Conservation (phyloP, 2,797 vertebrate genomes). For the Schizopygopsis malacanthus region DNA sequence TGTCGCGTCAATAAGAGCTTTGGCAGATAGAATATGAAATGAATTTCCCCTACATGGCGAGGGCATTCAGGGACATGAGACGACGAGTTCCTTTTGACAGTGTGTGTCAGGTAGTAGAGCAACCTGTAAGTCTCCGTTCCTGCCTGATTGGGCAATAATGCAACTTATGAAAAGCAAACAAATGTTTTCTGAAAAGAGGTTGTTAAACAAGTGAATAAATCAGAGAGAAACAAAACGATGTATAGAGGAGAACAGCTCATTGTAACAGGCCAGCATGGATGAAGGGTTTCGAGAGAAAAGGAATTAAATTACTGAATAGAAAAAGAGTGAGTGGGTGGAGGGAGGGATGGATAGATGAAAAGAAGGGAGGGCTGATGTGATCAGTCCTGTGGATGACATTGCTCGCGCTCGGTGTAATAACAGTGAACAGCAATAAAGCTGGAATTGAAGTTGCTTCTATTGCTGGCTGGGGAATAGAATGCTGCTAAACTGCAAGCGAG, state of each 20-base stretch:
- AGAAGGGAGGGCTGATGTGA: slow-evolving; percentile 49
- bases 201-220: not conserved
- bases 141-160: slow-evolving; percentile 19
- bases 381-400: slow-evolving; percentile 62
- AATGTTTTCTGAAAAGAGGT: not conserved
- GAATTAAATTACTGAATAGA: not conserved
- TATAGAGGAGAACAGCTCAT: not conserved
- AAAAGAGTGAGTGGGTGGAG: not conserved
- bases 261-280: not conserved
- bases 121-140: not conserved
- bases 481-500: slow-evolving; percentile 23
- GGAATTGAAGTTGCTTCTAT: slow-evolving; percentile 69
- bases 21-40: slow-evolving; percentile 36
- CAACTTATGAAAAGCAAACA: slow-evolving; percentile 36
- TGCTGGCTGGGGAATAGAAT: slow-evolving; percentile 67
- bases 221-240: slow-evolving; percentile 4
- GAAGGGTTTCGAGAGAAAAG: slow-evolving; percentile 16
- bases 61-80: not conserved
- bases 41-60: not conserved
- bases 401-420: slow-evolving; percentile 66
- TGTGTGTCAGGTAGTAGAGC: not conserved
- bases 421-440: slow-evolving; percentile 74
- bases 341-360: slow-evolving; percentile 18
- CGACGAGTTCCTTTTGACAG: slow-evolving; percentile 26
- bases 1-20: slow-evolving; percentile 13